Conservation (phyloP, 37 sponge, comb jelly and placozoan species). For the Mnemiopsis leidyi region DNA sequence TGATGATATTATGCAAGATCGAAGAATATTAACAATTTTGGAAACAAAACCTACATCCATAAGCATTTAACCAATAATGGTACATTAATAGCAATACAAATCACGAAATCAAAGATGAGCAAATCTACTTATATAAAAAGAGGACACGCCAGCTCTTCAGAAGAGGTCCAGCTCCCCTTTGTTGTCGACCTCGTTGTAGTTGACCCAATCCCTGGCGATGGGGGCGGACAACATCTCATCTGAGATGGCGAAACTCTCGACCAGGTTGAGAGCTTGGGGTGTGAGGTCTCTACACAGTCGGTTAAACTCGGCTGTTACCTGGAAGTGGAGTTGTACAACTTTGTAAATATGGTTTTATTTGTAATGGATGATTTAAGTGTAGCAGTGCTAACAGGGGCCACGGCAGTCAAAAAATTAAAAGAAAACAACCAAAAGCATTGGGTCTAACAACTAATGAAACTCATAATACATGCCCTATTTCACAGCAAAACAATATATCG, state of each 20-base stretch:
- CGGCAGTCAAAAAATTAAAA: too few relatives aligned
- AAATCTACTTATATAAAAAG: too few relatives aligned
- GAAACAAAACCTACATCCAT: background rate
- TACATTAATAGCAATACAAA: background rate
- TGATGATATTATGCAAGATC: too few relatives aligned
- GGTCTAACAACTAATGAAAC: too few relatives aligned
- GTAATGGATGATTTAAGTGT: too few relatives aligned
- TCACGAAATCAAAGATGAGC: background rate
- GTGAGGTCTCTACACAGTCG: background rate
- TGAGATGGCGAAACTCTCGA: slow-evolving; percentile 21
- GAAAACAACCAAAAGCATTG: too few relatives aligned
- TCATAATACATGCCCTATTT: too few relatives aligned
- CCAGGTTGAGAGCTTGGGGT: slow-evolving; percentile 24
- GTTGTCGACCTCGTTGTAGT: slow-evolving; percentile 35
- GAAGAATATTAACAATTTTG: too few relatives aligned
- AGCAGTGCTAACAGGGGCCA: too few relatives aligned
- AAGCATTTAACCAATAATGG: background rate
- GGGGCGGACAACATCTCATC: slow-evolving; percentile 59
- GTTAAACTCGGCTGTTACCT: slow-evolving; percentile 54
- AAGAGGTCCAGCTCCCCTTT: slow-evolving; percentile 29
- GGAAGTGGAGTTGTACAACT: too few relatives aligned
- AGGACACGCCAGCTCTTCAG: background rate
- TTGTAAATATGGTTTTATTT: too few relatives aligned
- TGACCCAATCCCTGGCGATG: slow-evolving; percentile 49
- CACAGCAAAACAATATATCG: too few relatives aligned